These are phyloP conservation scores for Dicranocentrus wangi DNA, from an alignment of 2,888 invertebrate genomes.

Conservation along the genomic window DNA sequence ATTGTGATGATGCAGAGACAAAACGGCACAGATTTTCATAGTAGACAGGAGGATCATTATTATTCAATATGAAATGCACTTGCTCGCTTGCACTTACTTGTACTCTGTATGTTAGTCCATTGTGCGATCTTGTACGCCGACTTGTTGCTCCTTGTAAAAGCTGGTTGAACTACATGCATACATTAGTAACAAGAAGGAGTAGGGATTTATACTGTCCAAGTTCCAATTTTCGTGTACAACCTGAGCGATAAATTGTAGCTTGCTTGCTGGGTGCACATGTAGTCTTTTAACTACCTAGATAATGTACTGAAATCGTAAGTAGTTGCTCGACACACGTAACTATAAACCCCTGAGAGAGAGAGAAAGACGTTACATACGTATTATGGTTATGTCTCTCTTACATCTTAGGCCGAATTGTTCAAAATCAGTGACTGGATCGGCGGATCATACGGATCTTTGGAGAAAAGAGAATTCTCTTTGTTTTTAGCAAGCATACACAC, in stretches of 20 bases:
- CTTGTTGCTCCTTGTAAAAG: constrained; percentile 6
- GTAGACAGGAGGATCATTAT: too few relatives aligned
- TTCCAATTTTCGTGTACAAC: background rate
- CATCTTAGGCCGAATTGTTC: constrained; percentile 35
- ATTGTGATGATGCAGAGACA: background rate
- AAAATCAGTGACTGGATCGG: constrained; percentile 55
- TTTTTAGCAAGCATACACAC: background rate
- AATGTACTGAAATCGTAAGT: background rate
- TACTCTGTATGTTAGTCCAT: too few relatives aligned
- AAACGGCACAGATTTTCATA: constrained; percentile 4
- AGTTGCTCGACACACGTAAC: background rate
- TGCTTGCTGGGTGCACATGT: background rate
- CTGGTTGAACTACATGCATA: constrained; percentile 54
- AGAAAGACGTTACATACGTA: background rate
- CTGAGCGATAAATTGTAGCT: too few relatives aligned
- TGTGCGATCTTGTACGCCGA: background rate
- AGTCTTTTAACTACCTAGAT: background rate
- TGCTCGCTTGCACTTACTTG: too few relatives aligned
- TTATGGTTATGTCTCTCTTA: background rate
- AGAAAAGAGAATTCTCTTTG: background rate
- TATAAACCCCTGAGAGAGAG: too few relatives aligned
- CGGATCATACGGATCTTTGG: constrained; percentile 35
- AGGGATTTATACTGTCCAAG: constrained; percentile 3
- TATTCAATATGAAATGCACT: too few relatives aligned
- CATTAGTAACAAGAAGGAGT: constrained; percentile 13